These are phyloP conservation scores for Potamilus streckersoni DNA, from an alignment of 1,140 invertebrate genomes.

Conservation along the genomic window DNA sequence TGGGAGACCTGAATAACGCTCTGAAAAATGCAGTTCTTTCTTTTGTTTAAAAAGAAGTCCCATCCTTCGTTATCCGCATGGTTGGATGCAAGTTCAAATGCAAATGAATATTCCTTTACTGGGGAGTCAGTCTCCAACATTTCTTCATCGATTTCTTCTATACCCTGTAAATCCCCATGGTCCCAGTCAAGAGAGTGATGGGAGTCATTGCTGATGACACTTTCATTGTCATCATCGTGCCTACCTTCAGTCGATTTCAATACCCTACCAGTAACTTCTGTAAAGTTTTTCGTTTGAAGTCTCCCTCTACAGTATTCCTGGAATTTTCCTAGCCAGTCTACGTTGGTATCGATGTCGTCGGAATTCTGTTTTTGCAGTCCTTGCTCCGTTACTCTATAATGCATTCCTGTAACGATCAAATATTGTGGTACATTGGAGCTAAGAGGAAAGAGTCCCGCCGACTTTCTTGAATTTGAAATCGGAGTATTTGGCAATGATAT, in stretches of 20 bases:
- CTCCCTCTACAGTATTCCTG: constrained; percentile 55
- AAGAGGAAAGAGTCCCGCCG: constrained; percentile 37
- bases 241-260: constrained; percentile 25
- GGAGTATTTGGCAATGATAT: constrained; percentile 48
- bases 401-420: constrained; percentile 45
- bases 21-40: constrained; percentile 52
- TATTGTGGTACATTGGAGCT: constrained; percentile 41
- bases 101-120: constrained; percentile 54
- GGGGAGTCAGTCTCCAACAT: constrained; percentile 43
- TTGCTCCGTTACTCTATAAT: constrained; percentile 37
- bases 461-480: constrained; percentile 35
- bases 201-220: constrained; percentile 23
- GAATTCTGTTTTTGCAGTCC: constrained; percentile 30
- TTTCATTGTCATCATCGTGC: constrained; percentile 39
- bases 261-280: constrained; percentile 33
- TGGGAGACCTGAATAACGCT: constrained; percentile 51
- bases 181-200: constrained; percentile 43
- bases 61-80: constrained; percentile 57
- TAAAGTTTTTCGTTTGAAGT: constrained; percentile 52
- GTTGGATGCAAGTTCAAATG: constrained; percentile 55
- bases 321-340: constrained; percentile 59
- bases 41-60: constrained; percentile 58
- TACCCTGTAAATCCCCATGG: constrained; percentile 43
- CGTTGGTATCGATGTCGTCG: constrained; percentile 36
- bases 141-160: constrained; percentile 37